Percentiles rank a stretch among this genome's conserved stretches.
These are phyloP conservation scores for Trichopria drosophilae DNA, from an alignment of 2,888 invertebrate species.

Conservation along the genomic window DNA sequence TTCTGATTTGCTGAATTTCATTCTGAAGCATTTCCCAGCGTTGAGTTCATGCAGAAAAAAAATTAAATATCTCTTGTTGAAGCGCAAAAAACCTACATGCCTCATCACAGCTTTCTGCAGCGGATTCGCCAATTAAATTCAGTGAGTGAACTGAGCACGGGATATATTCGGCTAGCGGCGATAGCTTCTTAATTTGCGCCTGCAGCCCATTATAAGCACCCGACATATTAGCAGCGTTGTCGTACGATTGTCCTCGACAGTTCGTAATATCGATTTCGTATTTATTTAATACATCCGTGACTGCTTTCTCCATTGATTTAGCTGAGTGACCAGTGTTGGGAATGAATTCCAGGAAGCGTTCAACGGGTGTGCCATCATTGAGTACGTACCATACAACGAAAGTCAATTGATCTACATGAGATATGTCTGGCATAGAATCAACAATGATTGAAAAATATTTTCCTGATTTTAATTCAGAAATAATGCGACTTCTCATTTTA, in stretches of 20 bases:
- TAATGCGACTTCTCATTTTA: conserved; percentile 36
- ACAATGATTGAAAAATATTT: conserved; percentile 39
- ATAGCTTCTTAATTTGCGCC: conserved; percentile 33
- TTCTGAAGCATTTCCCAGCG: conserved; percentile 35
- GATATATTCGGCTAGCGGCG: conserved; percentile 33
- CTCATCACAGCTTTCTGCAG: conserved; percentile 37
- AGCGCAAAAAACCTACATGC: conserved; percentile 35
- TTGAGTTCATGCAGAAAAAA: conserved; percentile 39
- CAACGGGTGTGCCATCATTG: conserved; percentile 22
- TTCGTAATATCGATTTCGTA: conserved; percentile 34
- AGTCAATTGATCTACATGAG: conserved; percentile 40
- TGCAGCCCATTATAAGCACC: too few species aligned
- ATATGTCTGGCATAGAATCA: conserved; percentile 40
- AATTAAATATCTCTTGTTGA: conserved; percentile 39
- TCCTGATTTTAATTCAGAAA: conserved; percentile 27
- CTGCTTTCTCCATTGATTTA: conserved; percentile 23
- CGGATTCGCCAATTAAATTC: conserved; percentile 37
- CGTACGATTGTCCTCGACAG: conserved; percentile 38
- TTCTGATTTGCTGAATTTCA: too few species aligned
- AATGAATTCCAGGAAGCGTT: conserved; percentile 35
- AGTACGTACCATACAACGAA: conserved; percentile 37
- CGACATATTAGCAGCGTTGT: too few species aligned
- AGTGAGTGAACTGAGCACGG: conserved; percentile 40
- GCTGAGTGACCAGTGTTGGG: conserved; percentile 35
- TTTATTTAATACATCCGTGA: conserved; percentile 27